These are phyloP conservation scores for Clarias gariepinus DNA, from an alignment of 2,113 vertebrate species.

Conservation along the genomic window DNA sequence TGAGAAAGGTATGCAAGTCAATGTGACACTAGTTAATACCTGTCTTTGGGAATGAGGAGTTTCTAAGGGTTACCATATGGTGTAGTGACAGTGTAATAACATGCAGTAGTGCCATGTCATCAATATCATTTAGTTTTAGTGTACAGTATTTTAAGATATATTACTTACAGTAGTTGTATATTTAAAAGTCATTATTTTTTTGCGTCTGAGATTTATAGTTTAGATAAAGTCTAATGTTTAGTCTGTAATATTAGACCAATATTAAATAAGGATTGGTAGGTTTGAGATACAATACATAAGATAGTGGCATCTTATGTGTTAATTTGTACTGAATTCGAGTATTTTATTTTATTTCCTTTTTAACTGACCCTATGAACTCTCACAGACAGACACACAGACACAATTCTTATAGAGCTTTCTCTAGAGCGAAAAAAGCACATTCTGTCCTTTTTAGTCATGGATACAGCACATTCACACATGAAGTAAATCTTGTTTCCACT, in stretches of 20 bases:
- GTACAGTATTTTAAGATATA: not conserved
- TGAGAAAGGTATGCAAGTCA: not conserved
- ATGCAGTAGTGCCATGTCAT: not conserved
- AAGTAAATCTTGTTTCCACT: slow-evolving; percentile 1
- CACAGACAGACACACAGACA: not conserved
- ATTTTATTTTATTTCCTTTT: not conserved
- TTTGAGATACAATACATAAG: not conserved
- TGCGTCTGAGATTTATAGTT: not conserved
- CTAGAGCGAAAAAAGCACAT: not conserved
- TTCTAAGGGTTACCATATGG: not conserved
- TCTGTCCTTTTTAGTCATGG: slow-evolving; percentile 3
- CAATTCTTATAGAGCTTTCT: not conserved
- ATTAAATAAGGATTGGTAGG: too few species aligned
- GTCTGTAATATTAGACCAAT: too few species aligned
- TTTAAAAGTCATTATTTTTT: not conserved
- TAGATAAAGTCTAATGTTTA: too few species aligned
- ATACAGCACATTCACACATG: not conserved
- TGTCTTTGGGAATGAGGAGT: not conserved
- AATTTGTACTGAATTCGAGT: not conserved
- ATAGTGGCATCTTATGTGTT: not conserved
- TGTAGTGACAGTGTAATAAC: not conserved
- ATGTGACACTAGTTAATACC: not conserved
- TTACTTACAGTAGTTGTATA: not conserved
- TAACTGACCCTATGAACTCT: not conserved
- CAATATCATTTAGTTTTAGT: too few species aligned